Percentiles rank a stretch among this genome's conserved stretches.
phyloP scores from a whole-genome alignment of 2,888 invertebrate species.

The Lasioglossum marginatum region DNA sequence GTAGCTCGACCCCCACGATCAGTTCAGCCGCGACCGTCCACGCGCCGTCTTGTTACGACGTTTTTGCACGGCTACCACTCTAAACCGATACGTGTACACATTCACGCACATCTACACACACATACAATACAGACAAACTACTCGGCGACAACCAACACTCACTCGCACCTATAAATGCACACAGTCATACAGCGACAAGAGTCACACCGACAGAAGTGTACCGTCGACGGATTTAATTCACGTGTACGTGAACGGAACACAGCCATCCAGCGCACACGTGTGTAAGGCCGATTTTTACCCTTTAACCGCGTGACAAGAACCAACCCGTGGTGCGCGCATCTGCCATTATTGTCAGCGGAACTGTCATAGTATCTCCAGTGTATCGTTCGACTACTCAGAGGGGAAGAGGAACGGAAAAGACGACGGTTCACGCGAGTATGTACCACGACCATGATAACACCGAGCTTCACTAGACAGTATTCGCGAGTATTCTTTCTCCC shows the following conservation, averaged over 20 bases:
- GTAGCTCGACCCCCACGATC: constrained; percentile 81
- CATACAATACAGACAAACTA: not conserved
- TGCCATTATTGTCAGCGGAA: constrained; percentile 56
- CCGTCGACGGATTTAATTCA: constrained; percentile 28
- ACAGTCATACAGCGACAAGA: not conserved
- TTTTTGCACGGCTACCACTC: constrained; percentile 73
- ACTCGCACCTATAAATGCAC: not conserved
- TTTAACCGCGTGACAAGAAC: constrained; percentile 59
- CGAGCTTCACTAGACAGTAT: constrained; percentile 13
- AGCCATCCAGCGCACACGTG: constrained; percentile 40
- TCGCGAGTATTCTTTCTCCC: constrained; percentile 40
- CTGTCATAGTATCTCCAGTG: constrained; percentile 51
- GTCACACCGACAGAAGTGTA: not conserved
- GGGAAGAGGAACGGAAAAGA: constrained; percentile 43
- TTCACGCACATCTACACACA: not conserved
- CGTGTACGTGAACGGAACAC: constrained; percentile 34
- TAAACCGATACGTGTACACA: constrained; percentile 33
- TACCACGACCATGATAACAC: constrained; percentile 34
- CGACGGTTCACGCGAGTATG: constrained; percentile 44
- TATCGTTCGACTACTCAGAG: constrained; percentile 14
- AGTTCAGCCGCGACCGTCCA: constrained; percentile 83
- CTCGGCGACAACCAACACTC: not conserved
- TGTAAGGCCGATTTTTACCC: constrained; percentile 50
- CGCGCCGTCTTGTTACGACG: constrained; percentile 76
- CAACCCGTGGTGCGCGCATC: constrained; percentile 49